A percentile compares a stretch with the other conserved stretches of the same genome.
phyloP scores from a whole-genome alignment of 1,140 invertebrate species.

The Megalopta genalis region DNA sequence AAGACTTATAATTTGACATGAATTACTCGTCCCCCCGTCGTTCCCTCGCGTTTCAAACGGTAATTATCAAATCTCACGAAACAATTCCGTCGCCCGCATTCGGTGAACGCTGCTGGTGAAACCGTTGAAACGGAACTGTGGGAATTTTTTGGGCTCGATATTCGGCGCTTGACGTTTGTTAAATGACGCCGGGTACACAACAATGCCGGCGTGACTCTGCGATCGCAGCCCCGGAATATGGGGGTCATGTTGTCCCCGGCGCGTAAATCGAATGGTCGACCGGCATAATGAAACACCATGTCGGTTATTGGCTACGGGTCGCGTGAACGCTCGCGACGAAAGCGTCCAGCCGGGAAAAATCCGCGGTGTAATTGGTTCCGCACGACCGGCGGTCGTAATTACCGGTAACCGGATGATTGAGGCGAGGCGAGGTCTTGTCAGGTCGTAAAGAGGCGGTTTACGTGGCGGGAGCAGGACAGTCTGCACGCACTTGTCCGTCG shows the following conservation, averaged over 20 bases:
- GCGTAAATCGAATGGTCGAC: conserved; percentile 41
- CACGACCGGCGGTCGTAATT: conserved; percentile 69
- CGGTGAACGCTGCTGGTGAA: no score
- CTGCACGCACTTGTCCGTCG: conserved; percentile 34
- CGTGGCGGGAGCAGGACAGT: conserved; percentile 54
- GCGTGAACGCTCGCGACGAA: conserved; percentile 53
- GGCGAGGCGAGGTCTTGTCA: conserved; percentile 66
- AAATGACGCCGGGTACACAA: no score
- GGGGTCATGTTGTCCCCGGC: not conserved
- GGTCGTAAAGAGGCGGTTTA: conserved; percentile 71
- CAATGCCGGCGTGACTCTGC: no score
- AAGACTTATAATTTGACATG: no score
- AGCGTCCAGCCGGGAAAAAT: conserved; percentile 59
- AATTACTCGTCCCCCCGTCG: no score
- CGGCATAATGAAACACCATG: conserved; percentile 32
- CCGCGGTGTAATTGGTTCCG: conserved; percentile 67
- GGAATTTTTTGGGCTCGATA: no score
- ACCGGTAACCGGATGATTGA: conserved; percentile 68
- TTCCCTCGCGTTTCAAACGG: no score
- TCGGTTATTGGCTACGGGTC: conserved; percentile 49
- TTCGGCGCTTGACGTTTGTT: no score
- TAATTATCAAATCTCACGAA: no score
- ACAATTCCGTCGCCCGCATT: no score
- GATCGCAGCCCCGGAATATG: not conserved
- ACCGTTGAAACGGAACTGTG: no score